Conservation (phyloP, 2,888 invertebrate species). For the Drosophila diplacantha region DNA sequence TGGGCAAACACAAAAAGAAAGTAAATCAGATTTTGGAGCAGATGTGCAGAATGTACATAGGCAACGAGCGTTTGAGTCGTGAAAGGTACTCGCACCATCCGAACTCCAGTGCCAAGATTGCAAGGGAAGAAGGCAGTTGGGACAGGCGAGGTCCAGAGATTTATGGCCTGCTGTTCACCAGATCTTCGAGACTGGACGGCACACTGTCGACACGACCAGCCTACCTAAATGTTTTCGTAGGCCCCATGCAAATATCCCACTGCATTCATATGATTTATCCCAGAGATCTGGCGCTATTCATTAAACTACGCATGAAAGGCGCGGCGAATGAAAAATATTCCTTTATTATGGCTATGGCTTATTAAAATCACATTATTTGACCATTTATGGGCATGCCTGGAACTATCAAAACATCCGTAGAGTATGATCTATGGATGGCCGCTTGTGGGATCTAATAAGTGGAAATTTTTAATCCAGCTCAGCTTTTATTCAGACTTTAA, state of each 20-base stretch:
- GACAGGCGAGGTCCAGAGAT: slow-evolving; percentile 19
- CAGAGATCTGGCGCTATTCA: slow-evolving; percentile 18
- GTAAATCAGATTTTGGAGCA: slow-evolving; percentile 70
- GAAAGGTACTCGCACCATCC: slow-evolving; percentile 5
- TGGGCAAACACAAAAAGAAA: slow-evolving; percentile 58
- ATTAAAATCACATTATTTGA: slow-evolving; percentile 56
- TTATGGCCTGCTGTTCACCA: slow-evolving; percentile 37
- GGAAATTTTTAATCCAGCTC: slow-evolving; percentile 1
- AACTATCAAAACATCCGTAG: slow-evolving; percentile 50
- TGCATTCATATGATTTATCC: slow-evolving; percentile 42
- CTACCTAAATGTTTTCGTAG: slow-evolving; percentile 66
- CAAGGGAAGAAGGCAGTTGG: slow-evolving; percentile 1
- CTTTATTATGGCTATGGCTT: slow-evolving; percentile 45
- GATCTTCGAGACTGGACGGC: slow-evolving; percentile 47
- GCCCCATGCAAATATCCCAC: slow-evolving; percentile 54
- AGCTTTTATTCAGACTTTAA: slow-evolving; percentile 14
- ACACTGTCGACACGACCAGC: slow-evolving; percentile 57
- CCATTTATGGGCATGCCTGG: slow-evolving; percentile 31
- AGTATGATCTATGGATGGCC: slow-evolving; percentile 4
- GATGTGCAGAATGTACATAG: slow-evolving; percentile 53
- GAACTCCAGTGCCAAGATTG: slow-evolving; percentile 35
- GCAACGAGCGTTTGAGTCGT: slow-evolving; percentile 19
- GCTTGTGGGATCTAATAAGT: slow-evolving; percentile 46
- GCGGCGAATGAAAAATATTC: slow-evolving; percentile 37
- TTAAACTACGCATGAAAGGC: slow-evolving; percentile 24